Base-by-base conservation (phyloP, 2,113 vertebrate species). In the Holacanthus passer region DNA sequence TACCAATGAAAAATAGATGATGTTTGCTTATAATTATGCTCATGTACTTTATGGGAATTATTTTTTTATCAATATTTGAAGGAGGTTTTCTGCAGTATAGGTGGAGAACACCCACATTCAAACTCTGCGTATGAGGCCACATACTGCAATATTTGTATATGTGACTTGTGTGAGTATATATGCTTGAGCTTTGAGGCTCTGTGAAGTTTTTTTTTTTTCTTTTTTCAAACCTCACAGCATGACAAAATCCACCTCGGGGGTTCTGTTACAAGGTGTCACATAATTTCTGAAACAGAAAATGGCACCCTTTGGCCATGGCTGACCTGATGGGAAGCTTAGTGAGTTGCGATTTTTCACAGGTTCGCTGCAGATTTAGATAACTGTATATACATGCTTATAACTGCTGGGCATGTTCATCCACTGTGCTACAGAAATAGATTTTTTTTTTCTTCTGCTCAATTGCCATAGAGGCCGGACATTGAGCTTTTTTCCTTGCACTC, bases 191-290 rank as follows among this genome's bases (percentile, higher is more conserved):
- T 77, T 50, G 53, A 67, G 27, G 10, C 11, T 7, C 9, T 35
- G 11, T 53, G 10, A 20, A 29, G 4, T 53, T 67, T 50, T 55
- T 55, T 27, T 70, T 58, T 37, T 27, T 27, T 60, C 56, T 56
- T 19, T 31, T 37, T 53, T 72, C 56, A 67, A 58, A 73, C 56
- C 35, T 66, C 55, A 69, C 73, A 64, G 47, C 45, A 31, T 60
- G 76, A 77, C 43, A 58, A 48, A 70, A 73, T 53, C 37, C 17
- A 43, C n/a, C 74, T 68, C 9, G 2, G 47, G 55, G 76, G 20
- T 17, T 77, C 47, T 58, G 32, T 70, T 29, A 29, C 31, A 84
- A 50, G 52, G 50, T 75, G 82, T 87, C 69, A 72, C 47, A 52
- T 60, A 65, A 45, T 71, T 66, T 29, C 75, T 45, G 1, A 73